These are phyloP conservation scores for Pyralis farinalis DNA, from an alignment of 2,888 invertebrate genomes.

Conservation along the genomic window DNA sequence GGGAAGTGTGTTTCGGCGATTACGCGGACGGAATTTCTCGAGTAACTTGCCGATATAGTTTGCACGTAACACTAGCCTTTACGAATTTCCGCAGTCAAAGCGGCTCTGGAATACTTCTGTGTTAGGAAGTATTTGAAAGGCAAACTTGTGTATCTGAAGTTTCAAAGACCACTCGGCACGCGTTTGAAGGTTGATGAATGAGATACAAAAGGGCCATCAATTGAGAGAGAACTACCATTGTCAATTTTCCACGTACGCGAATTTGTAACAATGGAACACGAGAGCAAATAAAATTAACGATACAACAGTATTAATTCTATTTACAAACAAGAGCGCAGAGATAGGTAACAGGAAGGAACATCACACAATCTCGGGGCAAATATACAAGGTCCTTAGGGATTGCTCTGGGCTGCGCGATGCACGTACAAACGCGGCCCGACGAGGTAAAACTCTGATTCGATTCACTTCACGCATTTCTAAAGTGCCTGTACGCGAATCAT, in stretches of 20 bases:
- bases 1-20: constrained; percentile 76
- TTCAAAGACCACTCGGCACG: constrained; percentile 25
- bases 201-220: constrained; percentile 2
- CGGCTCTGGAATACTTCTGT: constrained; percentile 63
- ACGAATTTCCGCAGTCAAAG: constrained; percentile 69
- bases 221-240: background rate
- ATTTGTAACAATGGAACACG: constrained; percentile 33
- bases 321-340: constrained; percentile 45
- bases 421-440: constrained; percentile 18
- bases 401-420: constrained; percentile 17
- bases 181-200: background rate
- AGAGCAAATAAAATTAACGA: constrained; percentile 53
- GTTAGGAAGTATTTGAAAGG: constrained; percentile 77
- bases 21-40: constrained; percentile 76
- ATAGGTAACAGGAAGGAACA: constrained; percentile 34
- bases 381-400: constrained; percentile 44
- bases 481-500: constrained; percentile 13
- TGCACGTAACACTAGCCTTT: constrained; percentile 71
- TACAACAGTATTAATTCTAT: constrained; percentile 49
- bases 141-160: constrained; percentile 68
- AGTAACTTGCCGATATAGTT: constrained; percentile 67
- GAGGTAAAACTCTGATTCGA: constrained; percentile 32
- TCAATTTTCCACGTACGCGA: constrained; percentile 19
- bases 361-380: constrained; percentile 51
- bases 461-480: constrained; percentile 18